Evolutionary conservation across 2,888 invertebrate genomes (phyloP), one percentile per base, ranked within the genome.

Genomic region (Pristionchus maxplancki): DNA sequence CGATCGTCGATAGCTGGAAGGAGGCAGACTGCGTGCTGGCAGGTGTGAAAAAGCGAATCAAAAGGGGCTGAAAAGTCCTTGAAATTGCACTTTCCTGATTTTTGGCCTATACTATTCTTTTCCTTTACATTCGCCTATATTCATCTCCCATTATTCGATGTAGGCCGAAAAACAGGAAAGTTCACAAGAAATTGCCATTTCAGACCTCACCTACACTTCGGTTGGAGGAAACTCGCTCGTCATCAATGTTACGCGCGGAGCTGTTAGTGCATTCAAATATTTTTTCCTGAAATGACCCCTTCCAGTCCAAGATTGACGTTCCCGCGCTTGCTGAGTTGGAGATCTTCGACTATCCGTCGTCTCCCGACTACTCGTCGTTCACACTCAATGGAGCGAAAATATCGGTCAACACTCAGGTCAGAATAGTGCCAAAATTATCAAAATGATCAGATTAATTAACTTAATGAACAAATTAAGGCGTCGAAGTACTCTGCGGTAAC

Each of bases 251-350:
- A 83, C 31, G 5, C 31, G 53, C 1, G 82, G 82, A 83, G 5
- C 53, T n/a, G 82, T 50, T 31, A 2, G 82, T 83, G 24, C 17
- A 9, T 8, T 40, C 24, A 78, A 44, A 11, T 0, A 9, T 24
- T 17, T 53, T 50, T 34, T 20, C 28, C 6, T 64, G 28, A 28
- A 40, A 82, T 50, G 44, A 44, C 44, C 87, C 31, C 67, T 91
- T 89, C 40, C 78, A 90, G 90, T 31, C 50, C 40, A 48, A 81
- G 20, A 85, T 90, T 40, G 24, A 40, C 9, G 84, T 91, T 24
- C 92, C 92, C 11, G 89, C 91, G 13, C 89, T 93, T 31, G 91
- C 92, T 83, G 89, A 91, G 81, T 89, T 93, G 28, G 92, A 92
- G 83, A 91, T 93, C 78, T 90, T 92, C 90, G 91, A 91, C 71